Base-by-base conservation (phyloP, 1,140 invertebrate species). In the Drosophila novamexicana region DNA sequence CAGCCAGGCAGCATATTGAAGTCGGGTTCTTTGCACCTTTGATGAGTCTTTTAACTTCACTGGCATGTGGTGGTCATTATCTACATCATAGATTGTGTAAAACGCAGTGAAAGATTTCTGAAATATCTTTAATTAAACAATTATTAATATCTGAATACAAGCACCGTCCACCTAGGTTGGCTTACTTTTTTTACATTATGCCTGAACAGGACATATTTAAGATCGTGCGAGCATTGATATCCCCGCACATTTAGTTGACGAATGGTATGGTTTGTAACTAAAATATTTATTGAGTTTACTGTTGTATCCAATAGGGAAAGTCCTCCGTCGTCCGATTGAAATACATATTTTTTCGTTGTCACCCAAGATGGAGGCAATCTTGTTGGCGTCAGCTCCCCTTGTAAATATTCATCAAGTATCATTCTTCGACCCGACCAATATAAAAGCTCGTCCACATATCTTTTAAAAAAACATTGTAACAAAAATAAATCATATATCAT, bases 31-130 rank as follows among this genome's bases (percentile, higher is more conserved):
- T 83, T 95, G 95, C 61, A 95, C 93, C 84, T 96, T 95, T 12
- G 94, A 93, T 39, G 95, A 94, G 72, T 95, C 93, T 77, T 95
- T 95, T 61, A 96, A 92, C 80, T 94, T 94, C 56, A 97, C 93
- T n/a, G 96, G 96, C 82, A 96, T 96, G 92, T 96, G 96, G 91
- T 97, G 96, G 93, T 97, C 96, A 93, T 97, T 97, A 81, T 94
- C 95, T 84, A 97, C 96, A 93, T 97, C 96, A 93, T 97, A 97
- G 92, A 97, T 96, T 68, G 96, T 97, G 93, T 97, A 97, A 92
- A 95, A 95, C 75, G 96, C 96, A 81, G 95, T 96, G 93, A 95
- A 96, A 59, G 96, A 96, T 93, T 96, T 95, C 92, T 95, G 94
- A 93, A 96, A 97, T 86, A 96, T 95, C 96, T 97, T 93, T 72